Evolutionary conservation across 2,888 invertebrate genomes (phyloP), one percentile per base, ranked within the genome.

Genomic region (Itoplectis maculator): DNA sequence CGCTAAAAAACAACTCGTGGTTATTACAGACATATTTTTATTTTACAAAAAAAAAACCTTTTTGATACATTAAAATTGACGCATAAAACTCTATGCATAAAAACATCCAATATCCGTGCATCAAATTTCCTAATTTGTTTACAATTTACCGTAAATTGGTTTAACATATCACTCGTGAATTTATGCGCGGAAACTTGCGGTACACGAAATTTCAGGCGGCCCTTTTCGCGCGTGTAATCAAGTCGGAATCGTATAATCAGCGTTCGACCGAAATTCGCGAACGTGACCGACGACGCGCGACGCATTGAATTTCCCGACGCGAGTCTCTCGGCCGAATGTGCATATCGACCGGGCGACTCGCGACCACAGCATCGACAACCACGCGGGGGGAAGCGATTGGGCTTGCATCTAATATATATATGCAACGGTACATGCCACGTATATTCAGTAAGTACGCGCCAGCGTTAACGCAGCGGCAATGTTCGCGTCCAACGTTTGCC

Each of bases 241-340:
- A 70, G 54, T 29, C 7, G 4, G n/a, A n/a, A 15, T 70, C 40
- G 42, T 54, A 70, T 54, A 54, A 56, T 23, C 13, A 54, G n/a
- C 54, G 42, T 29, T 56, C n/a, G 40, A 70, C 8, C 40, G 40
- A 70, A 70, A 56, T 70, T 42, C 40, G 40, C 54, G 42, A 13
- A 42, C 40, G 54, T 42, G 42, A 8, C 20, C 42, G 29, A 23
- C 40, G 69, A 54, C n/a, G 37, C n/a, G 37, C 51, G 37, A 20
- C 20, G 69, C n/a, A 35, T 70, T 54, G 69, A 23, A 70, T 56
- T 70, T 70, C 23, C 54, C 40, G 20, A 70, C n/a, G 15, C 54
- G 42, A 54, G 40, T 51, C 40, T 51, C 51, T 37, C 42, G 69
- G n/a, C 23, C 40, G 20, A 40, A 54, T 23, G n/a, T n/a, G 51